Conservation (phyloP, 1,140 invertebrate species). For the Drosophila azteca region DNA sequence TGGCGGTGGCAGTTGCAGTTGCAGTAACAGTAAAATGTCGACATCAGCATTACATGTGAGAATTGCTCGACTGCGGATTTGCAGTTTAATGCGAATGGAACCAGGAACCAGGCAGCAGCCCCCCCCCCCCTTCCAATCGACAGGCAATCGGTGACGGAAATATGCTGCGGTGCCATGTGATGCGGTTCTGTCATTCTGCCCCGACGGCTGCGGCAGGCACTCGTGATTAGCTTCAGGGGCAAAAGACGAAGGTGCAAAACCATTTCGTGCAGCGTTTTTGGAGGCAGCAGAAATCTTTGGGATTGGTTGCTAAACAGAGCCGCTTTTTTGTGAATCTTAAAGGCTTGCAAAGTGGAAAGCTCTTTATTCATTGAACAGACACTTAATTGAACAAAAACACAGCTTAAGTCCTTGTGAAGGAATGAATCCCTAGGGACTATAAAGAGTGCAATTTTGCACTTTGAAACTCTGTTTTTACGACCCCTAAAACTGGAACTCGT, state of each 20-base stretch:
- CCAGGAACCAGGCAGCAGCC: constrained; percentile 22
- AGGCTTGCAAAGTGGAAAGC: too few species aligned
- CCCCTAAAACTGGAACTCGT: not conserved
- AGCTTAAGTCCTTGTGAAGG: too few species aligned
- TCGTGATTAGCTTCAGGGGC: constrained; percentile 28
- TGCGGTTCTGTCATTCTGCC: constrained; percentile 43
- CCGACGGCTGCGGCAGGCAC: not conserved
- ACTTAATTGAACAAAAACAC: too few species aligned
- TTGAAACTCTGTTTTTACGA: not conserved
- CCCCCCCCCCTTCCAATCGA: constrained; percentile 44
- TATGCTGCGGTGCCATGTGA: constrained; percentile 48
- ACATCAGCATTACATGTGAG: constrained; percentile 79
- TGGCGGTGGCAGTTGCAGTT: constrained; percentile 11
- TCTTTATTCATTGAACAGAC: too few species aligned
- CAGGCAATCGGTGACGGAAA: constrained; percentile 57
- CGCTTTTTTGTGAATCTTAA: too few species aligned
- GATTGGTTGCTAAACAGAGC: too few species aligned
- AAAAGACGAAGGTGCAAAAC: constrained; percentile 3
- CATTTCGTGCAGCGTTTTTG: constrained; percentile 8
- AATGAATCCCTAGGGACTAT: too few species aligned
- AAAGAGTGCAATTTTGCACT: not conserved
- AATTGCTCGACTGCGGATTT: constrained; percentile 77
- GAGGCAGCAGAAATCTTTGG: too few species aligned
- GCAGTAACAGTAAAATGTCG: constrained; percentile 67
- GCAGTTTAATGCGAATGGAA: constrained; percentile 73